Base-by-base conservation (phyloP, 2,888 invertebrate species). In the Hirtodrosophila confusa region DNA sequence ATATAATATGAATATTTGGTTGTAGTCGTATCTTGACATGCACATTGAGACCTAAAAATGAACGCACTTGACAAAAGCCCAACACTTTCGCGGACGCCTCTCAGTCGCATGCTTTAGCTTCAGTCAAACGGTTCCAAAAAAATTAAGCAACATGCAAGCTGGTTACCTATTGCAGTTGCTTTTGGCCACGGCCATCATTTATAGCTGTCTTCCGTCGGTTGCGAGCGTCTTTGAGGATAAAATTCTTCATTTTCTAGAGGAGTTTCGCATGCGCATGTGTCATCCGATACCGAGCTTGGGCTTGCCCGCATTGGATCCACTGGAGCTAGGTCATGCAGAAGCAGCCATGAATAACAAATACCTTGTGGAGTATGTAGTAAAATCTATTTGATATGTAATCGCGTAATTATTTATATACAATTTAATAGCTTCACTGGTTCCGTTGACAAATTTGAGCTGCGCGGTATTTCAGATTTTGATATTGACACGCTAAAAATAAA, bases 251-350 rank as follows among this genome's bases (percentile, higher is more conserved):
- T 80, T 90, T 33, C 66, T 91, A 0, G 72, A 90, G n/a, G 84
- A 88, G 54, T 77, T 91, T 17, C 76, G 87, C 0, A 39, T 50
- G 49, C 85, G 91, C 3, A 91, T 91, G 90, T 91, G 90, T 12
- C 89, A 91, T 63, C 88, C 91, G 0, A 82, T 91, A 51, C 86
- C 87, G 0, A 78, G 82, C 54, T 72, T 84, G 45, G 88, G 88
- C 0, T 50, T 90, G 4, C 90, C 90, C 8, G 87, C 90, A 0
- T 45, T 90, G 43, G 90, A 90, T 83, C 90, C 90, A 1, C 64
- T 90, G 6, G 8, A 75, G 57, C 33, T 88, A 31, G 53, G 67
- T 12, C 78, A 86, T 47, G 53, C 62, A 8, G 67, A 77, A 29
- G 41, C 43, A 4, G 63, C 75, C 11, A 36, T 79, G 9, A 65